These are phyloP conservation scores for Timema podura DNA, from an alignment of 2,888 invertebrate species.

Conservation along the genomic window DNA sequence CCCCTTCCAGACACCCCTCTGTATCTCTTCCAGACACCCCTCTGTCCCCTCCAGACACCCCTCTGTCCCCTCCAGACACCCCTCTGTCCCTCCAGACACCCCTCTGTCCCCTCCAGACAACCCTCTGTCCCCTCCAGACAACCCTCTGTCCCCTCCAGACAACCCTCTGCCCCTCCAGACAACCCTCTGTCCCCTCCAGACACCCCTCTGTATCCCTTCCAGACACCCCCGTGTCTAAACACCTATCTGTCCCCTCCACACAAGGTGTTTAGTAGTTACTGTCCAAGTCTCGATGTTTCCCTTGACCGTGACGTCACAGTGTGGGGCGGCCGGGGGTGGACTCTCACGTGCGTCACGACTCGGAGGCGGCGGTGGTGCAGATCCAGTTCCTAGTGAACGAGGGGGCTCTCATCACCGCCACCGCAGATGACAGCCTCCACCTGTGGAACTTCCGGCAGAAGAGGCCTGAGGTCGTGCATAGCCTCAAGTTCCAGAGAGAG, in stretches of 20 bases:
- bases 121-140: no score
- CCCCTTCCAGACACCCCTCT: no score
- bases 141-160: no score
- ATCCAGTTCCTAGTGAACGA: slow-evolving; percentile 95
- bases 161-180: no score
- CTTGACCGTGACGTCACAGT: slow-evolving; percentile 54
- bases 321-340: slow-evolving; percentile 97
- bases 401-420: slow-evolving; percentile 92
- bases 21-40: not conserved
- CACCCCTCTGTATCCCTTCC: not conserved
- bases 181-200: not conserved
- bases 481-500: slow-evolving; percentile 95
- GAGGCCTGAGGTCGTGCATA: slow-evolving; percentile 90
- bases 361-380: slow-evolving; percentile 76
- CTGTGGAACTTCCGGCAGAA: slow-evolving; percentile 97
- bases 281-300: slow-evolving; percentile 34
- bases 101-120: no score
- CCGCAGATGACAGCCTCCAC: slow-evolving; percentile 93
- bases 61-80: not conserved
- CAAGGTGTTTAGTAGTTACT: not conserved
- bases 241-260: no score
- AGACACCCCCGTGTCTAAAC: no score
- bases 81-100: no score
- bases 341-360: slow-evolving; percentile 85
- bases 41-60: no score